Percentiles rank a stretch among this genome's conserved stretches.
Evolutionary conservation across 1,140 invertebrate species (phyloP).

Genomic region (Atta texana): DNA sequence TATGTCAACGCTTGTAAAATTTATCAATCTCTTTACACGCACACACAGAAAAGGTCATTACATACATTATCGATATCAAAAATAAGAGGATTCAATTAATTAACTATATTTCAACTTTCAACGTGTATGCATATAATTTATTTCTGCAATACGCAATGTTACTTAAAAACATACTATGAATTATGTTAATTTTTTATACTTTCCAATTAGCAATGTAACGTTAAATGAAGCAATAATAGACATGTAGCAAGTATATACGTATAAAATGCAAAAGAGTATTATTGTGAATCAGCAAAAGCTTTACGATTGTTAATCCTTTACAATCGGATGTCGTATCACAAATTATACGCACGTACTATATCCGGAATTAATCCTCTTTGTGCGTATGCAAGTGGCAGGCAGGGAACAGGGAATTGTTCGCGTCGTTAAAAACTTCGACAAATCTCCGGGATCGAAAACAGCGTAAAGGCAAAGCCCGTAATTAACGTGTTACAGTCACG

Average conservation of each 20-base stretch:
- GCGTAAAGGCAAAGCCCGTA: constrained; percentile 6
- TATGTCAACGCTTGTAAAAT: neutral
- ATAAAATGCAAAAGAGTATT: constrained; percentile 23
- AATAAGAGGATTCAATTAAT: constrained; percentile 1
- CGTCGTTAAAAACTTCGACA: constrained; percentile 25
- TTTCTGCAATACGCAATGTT: neutral
- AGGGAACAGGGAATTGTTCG: neutral
- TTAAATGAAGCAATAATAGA: neutral
- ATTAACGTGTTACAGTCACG: constrained; percentile 41
- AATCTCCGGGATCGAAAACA: constrained; percentile 21
- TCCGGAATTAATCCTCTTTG: constrained; percentile 53
- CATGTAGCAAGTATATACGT: no score
- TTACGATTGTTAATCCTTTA: constrained; percentile 43
- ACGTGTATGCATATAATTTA: neutral
- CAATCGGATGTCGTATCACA: neutral
- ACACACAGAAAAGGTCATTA: neutral
- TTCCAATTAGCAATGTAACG: constrained; percentile 8
- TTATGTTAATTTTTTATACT: neutral
- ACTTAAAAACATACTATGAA: constrained; percentile 2
- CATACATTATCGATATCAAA: neutral
- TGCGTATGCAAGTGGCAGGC: neutral
- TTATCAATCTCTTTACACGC: neutral
- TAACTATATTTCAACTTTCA: neutral
- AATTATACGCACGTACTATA: constrained; percentile 46
- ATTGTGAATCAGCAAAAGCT: neutral